A percentile compares a stretch with the other conserved stretches of the same genome.
Evolutionary conservation across 2,113 vertebrate genomes (phyloP).

Genomic region (Aegotheles bennettii): DNA sequence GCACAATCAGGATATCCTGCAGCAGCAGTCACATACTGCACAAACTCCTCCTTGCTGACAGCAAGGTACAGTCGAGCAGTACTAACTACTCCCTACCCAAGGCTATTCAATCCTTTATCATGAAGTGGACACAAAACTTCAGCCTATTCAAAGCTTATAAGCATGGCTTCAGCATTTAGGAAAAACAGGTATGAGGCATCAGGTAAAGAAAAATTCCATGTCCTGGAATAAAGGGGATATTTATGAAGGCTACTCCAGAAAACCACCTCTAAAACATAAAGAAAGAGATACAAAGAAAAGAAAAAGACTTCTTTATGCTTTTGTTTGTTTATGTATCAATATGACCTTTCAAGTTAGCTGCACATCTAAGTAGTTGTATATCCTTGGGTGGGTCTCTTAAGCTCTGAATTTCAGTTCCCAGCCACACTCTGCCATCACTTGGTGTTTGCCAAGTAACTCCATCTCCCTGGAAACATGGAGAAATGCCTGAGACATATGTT

Average conservation of each 20-base stretch:
- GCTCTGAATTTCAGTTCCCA: background rate
- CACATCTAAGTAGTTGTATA: background rate
- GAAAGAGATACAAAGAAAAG: background rate
- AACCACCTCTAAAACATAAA: background rate
- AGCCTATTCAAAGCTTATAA: background rate
- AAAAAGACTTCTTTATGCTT: background rate
- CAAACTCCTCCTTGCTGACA: background rate
- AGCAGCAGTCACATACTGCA: background rate
- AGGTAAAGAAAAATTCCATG: background rate
- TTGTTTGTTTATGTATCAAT: background rate
- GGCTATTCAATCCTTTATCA: background rate
- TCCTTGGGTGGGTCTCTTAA: background rate
- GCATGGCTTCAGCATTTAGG: background rate
- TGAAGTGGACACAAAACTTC: rapidly evolving
- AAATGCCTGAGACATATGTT: rapidly evolving
- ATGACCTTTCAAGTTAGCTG: background rate
- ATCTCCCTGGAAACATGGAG: background rate
- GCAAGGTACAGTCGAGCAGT: background rate
- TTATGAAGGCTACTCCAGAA: background rate
- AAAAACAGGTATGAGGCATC: background rate
- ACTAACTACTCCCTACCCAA: background rate
- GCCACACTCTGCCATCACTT: background rate
- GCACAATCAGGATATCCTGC: background rate
- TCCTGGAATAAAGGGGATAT: background rate
- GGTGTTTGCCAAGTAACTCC: background rate